phyloP scores from a whole-genome alignment of 92 coral and sea anemone species.

The Heteractis magnifica region DNA sequence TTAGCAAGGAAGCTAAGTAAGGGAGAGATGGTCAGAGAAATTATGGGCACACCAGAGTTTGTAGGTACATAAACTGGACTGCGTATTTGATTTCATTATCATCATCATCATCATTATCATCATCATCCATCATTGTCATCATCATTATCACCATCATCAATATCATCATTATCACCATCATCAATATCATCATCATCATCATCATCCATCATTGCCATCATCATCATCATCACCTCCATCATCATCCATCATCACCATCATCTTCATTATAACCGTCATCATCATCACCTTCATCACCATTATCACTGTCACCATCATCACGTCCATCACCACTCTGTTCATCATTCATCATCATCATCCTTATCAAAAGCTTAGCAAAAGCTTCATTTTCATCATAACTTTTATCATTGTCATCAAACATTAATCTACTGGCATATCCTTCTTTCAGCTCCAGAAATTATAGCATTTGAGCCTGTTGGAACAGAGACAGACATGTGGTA shows the following conservation, averaged over 20 bases:
- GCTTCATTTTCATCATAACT: not conserved
- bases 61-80: slow-evolving; percentile 58
- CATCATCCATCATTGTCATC: not conserved
- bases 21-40: slow-evolving; percentile 82
- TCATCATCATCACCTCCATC: not conserved
- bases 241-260: not conserved
- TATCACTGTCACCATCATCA: not conserved
- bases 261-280: not conserved
- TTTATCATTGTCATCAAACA: not conserved
- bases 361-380: not conserved
- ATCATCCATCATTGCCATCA: not conserved
- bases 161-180: not conserved
- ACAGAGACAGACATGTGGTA: slow-evolving; percentile 95
- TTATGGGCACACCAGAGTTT: slow-evolving; percentile 98
- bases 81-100: not conserved
- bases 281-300: not conserved
- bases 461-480: slow-evolving; percentile 77
- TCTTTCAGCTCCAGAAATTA: slow-evolving; percentile 83
- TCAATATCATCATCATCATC: not conserved
- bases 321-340: not conserved
- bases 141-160: not conserved
- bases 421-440: not conserved
- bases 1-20: slow-evolving; percentile 76
- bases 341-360: not conserved
- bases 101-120: not conserved